phyloP scores from a whole-genome alignment of 2,888 invertebrate genomes.

The Drosophila aldrichi region DNA sequence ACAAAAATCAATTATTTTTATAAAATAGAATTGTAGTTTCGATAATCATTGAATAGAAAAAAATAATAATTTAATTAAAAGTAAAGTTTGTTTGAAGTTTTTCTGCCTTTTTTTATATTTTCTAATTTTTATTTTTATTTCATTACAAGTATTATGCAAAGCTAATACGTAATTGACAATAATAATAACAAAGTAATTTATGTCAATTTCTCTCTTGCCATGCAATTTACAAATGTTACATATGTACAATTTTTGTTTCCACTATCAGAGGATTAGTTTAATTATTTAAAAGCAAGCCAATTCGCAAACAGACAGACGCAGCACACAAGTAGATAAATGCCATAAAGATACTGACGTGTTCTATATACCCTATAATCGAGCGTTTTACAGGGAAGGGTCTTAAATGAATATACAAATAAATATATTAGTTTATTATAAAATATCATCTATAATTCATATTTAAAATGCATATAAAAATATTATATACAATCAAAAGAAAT shows the following conservation, averaged over 20 bases:
- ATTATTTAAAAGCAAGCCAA: slow-evolving; percentile 52
- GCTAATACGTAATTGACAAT: slow-evolving; percentile 19
- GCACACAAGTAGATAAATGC: slow-evolving; percentile 9
- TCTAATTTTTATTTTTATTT: neutral
- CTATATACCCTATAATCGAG: slow-evolving; percentile 9
- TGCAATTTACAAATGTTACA: slow-evolving; percentile 12
- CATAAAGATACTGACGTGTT: neutral
- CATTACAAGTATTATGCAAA: neutral
- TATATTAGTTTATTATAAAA: no score
- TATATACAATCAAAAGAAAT: no score
- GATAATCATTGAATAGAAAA: neutral
- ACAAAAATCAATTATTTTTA: no score
- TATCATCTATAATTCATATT: no score
- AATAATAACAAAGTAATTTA: slow-evolving; percentile 21
- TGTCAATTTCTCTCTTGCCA: slow-evolving; percentile 19
- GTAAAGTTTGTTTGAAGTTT: neutral
- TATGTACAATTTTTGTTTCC: slow-evolving; percentile 20
- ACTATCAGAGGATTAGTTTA: slow-evolving; percentile 33
- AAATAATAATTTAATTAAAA: neutral
- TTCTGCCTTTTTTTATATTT: no score
- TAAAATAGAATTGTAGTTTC: no score
- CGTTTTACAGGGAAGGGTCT: neutral
- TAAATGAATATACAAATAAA: no score
- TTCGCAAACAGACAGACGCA: slow-evolving; percentile 14
- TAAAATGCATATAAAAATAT: no score